Evolutionary conservation across 2,888 invertebrate species (phyloP), one percentile per base, ranked within the genome.

Genomic region (Drosophila maculinotata): DNA sequence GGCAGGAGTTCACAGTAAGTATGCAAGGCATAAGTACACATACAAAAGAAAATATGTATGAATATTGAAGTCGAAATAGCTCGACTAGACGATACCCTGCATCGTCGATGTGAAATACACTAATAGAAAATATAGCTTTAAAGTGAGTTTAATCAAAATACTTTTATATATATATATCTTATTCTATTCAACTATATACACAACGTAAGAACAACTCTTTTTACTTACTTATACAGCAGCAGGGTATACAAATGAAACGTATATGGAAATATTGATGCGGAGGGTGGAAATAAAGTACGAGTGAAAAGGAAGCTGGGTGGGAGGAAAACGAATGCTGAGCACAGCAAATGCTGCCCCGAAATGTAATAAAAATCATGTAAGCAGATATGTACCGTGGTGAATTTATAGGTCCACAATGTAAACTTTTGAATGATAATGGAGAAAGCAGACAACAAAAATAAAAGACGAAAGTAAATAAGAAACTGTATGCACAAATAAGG

Each of bases 321-420:
- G 52, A 35, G 44, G 8, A 33, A 52, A 10, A 38, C 52, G 44
- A 65, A 49, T 52, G 71, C 69, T 67, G 70, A 72, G 58, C 39
- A 42, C 48, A 47, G 65, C 48, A 69, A 64, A 57, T 49, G 71
- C 57, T 49, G 42, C 49, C 45, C 17, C 41, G 23, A 72, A 39
- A 56, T 49, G 60, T 72, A 71, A 72, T 71, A 72, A 66, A 71
- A 72, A 72, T 67, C 60, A 66, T 67, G 73, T 60, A 66, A 72
- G 59, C 54, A 72, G 51, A 72, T 66, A 59, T 66, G 36, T 66
- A n/a, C 25, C 42, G 49, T 54, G 52, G 42, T 31, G 33, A 66
- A 56, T 60, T 72, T 66, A 66, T 72, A 28, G 56, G 35, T 45
- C 15, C 48, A 52, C 47, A 36, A 64, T 49, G 65, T 30, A 51